Evolutionary conservation across 2,888 invertebrate genomes (phyloP).

Genomic region (Acleris sparsana): DNA sequence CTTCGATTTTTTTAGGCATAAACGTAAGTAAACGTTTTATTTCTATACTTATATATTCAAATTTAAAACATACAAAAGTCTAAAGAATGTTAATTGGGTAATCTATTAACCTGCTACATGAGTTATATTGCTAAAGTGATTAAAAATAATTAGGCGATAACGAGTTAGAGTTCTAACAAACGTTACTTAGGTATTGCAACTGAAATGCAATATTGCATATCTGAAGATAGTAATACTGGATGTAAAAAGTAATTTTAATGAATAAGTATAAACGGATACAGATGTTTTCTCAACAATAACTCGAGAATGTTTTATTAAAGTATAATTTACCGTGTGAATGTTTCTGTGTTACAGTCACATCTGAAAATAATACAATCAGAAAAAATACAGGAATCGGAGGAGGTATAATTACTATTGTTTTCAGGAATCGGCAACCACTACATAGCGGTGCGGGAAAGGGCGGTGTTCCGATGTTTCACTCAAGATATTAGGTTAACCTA

Average conservation of each 20-base stretch:
- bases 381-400: too few relatives aligned
- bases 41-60: too few relatives aligned
- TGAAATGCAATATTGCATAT: too few relatives aligned
- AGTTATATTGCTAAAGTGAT: conserved; percentile 13
- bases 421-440: too few relatives aligned
- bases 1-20: too few relatives aligned
- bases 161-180: background rate
- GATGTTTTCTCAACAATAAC: background rate
- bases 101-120: conserved; percentile 16
- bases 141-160: conserved; percentile 18
- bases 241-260: too few relatives aligned
- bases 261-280: background rate
- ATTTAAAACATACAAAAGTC: background rate
- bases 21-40: too few relatives aligned
- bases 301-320: conserved; percentile 1
- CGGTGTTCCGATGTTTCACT: too few relatives aligned
- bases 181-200: background rate
- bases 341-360: background rate
- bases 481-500: too few relatives aligned
- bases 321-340: background rate
- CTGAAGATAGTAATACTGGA: too few relatives aligned
- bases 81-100: conserved; percentile 23
- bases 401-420: too few relatives aligned
- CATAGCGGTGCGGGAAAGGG: too few relatives aligned
- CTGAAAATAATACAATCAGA: background rate